Percentiles rank a stretch among this genome's conserved stretches.
Conservation (phyloP, 2,888 invertebrate species). For the Hartigia nigra region DNA sequence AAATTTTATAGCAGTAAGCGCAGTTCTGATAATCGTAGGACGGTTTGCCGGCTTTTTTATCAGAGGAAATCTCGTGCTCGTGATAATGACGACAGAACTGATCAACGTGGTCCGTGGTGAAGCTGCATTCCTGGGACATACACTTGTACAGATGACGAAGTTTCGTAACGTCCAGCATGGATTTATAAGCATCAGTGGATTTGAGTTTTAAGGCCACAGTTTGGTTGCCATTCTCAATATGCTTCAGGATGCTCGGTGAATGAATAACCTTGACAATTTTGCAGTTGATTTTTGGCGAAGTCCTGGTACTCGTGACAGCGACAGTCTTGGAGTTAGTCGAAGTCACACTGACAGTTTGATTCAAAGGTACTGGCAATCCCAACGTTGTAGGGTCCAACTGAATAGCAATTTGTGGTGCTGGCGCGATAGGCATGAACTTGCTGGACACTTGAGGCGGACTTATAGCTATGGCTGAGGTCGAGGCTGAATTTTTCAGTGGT, state of each 20-base stretch:
- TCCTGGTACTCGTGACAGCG: conserved; percentile 7
- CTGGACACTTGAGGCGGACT: conserved; percentile 60
- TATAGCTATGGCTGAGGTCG: conserved; percentile 74
- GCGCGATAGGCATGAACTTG: background rate
- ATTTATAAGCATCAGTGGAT: conserved; percentile 48
- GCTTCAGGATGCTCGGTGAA: conserved; percentile 30
- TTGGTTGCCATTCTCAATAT: conserved; percentile 27
- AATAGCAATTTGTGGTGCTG: background rate
- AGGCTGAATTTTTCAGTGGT: conserved; percentile 66
- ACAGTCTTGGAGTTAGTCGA: background rate
- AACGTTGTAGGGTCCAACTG: conserved; percentile 22
- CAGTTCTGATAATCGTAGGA: conserved; percentile 69
- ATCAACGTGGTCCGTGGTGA: conserved; percentile 59
- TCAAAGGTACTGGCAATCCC: conserved; percentile 23
- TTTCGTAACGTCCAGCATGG: conserved; percentile 61
- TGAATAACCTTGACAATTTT: conserved; percentile 53
- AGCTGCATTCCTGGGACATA: conserved; percentile 68
- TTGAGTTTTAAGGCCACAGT: conserved; percentile 44
- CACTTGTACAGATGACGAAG: conserved; percentile 70
- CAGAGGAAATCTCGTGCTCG: conserved; percentile 46
- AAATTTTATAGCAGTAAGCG: conserved; percentile 70
- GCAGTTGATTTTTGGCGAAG: conserved; percentile 32
- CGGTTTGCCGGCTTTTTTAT: conserved; percentile 43
- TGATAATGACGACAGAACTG: conserved; percentile 65
- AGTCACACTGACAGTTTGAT: conserved; percentile 7